These are phyloP conservation scores for Poeciliopsis occidentalis DNA, from an alignment of 2,113 vertebrate species.

Conservation along the genomic window DNA sequence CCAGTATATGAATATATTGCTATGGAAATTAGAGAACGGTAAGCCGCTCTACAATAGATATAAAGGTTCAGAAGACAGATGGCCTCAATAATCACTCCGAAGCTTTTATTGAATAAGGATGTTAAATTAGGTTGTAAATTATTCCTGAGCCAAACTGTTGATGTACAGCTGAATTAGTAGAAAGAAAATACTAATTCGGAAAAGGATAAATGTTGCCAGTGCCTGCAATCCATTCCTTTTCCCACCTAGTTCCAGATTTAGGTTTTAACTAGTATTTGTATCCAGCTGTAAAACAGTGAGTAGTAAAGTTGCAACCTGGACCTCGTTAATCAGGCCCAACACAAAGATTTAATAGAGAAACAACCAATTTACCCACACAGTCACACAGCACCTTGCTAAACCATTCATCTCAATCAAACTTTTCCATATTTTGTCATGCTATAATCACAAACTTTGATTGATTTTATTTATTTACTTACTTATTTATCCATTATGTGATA, in stretches of 20 bases:
- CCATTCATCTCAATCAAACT: neutral
- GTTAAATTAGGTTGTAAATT: neutral
- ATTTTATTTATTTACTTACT: no score
- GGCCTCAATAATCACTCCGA: neutral
- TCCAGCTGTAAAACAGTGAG: no score
- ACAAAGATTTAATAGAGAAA: no score
- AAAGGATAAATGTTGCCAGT: neutral
- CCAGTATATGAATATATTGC: neutral
- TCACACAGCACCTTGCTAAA: neutral
- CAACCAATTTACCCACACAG: neutral
- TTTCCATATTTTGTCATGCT: no score
- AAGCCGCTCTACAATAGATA: neutral
- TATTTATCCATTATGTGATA: no score
- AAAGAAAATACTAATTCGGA: constrained; percentile 1
- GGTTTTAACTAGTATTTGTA: neutral
- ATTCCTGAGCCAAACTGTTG: neutral
- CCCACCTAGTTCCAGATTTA: neutral
- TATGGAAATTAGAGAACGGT: constrained; percentile 11
- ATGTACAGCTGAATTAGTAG: neutral
- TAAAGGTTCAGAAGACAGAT: neutral
- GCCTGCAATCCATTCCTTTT: neutral
- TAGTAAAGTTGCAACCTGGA: no score
- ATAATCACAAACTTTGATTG: no score
- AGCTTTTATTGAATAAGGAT: neutral
- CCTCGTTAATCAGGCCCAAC: no score